Evolutionary conservation across 2,888 invertebrate species (phyloP), one percentile per base, ranked within the genome.

Genomic region (Ochropleura leucogaster): DNA sequence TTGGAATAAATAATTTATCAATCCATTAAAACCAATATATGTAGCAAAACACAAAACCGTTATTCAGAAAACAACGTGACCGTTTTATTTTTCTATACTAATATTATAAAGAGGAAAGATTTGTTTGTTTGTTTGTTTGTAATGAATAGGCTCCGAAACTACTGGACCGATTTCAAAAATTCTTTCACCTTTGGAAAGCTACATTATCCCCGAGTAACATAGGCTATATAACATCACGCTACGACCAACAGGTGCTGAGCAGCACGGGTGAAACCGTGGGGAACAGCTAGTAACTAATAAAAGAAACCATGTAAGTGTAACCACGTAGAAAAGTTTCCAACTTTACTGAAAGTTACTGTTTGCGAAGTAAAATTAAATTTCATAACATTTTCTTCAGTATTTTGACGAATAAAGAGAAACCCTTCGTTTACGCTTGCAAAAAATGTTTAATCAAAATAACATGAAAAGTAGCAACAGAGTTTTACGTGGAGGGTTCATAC

Each of bases 391-490:
- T 60, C 64, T 62, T 77, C 51, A 10, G 14, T 40, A 63, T 62
- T 69, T 66, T 30, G 14, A 18, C 44, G 20, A 82, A 74, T 30
- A 66, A 42, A 59, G n/a, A 20, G 59, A 70, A 82, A 71, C 60
- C 70, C 49, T 67, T 69, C 55, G 42, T 16, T 40, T 30, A 16
- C 16, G 12, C 57, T 62, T 66, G 16, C n/a, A 70, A 51, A 67
- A 66, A 74, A 55, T 20, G 47, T 76, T 76, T 76, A 76, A 68
- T 72, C 59, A 83, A 67, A 53, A 68, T 71, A 69, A 69, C 67
- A 73, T 47, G 49, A 68, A 68, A 64, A 77, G 47, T 46, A 60
- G 30, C 68, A 16, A 44, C 60, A n/a, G 72, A 83, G 71, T 80
- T 83, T 77, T 80, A 69, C 66, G 64, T 53, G 47, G 18, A 80